phyloP scores from a whole-genome alignment of 2,113 vertebrate species.

The Ranitomeya variabilis region DNA sequence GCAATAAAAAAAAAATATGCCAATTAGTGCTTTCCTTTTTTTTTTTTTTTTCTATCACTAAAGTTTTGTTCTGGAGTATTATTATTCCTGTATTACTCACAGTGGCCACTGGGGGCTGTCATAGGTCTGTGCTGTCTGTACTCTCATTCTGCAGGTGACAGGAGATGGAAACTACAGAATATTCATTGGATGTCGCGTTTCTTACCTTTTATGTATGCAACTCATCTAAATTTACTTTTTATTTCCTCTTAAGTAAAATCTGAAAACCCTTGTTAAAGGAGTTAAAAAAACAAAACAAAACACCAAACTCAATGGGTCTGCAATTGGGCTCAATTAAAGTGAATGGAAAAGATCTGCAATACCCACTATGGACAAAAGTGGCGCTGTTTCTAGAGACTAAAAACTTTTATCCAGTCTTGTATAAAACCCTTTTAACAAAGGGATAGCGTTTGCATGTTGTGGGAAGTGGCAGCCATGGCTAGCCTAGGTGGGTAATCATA shows the following conservation, averaged over 20 bases:
- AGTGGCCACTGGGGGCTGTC: slow-evolving; percentile 24
- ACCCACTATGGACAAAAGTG: not conserved
- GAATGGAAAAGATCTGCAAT: not conserved
- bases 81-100: not conserved
- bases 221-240: not conserved
- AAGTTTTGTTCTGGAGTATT: not conserved
- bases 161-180: not conserved
- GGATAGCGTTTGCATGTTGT: too few species aligned
- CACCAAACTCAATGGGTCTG: not conserved
- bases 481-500: not conserved
- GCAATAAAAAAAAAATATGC: slow-evolving; percentile 14
- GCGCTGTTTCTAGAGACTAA: not conserved
- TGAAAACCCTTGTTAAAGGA: not conserved
- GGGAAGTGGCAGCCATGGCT: not conserved
- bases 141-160: not conserved
- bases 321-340: not conserved
- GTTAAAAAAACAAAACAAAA: not conserved
- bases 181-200: not conserved
- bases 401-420: too few species aligned
- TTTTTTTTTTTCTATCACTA: not conserved
- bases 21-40: not conserved
- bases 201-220: not conserved
- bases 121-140: not conserved
- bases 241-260: not conserved
- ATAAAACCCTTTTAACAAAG: too few species aligned